Evolutionary conservation across 2,113 vertebrate species (phyloP).

Genomic region (Pseudois nayaur): DNA sequence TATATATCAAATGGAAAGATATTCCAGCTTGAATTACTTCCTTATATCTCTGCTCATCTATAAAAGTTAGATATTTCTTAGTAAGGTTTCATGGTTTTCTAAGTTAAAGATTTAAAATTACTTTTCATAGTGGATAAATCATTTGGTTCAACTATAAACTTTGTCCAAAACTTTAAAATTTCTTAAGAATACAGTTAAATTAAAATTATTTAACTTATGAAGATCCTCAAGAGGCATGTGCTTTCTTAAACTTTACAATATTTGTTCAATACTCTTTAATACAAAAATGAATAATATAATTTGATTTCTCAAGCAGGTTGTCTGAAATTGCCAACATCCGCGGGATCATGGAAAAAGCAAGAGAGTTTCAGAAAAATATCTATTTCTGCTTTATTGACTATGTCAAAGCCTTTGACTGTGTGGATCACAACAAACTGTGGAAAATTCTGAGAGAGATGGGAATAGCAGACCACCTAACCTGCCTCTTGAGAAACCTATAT

Average conservation of each 20-base stretch:
- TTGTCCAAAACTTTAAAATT: neutral
- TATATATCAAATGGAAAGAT: neutral
- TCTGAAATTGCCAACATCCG: neutral
- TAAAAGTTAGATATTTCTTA: neutral
- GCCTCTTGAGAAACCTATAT: no score
- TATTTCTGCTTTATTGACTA: no score
- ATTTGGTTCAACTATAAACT: neutral
- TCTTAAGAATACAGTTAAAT: neutral
- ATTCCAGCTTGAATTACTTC: neutral
- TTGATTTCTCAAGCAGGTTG: neutral
- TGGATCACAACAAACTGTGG: no score
- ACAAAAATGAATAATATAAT: neutral
- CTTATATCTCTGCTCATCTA: neutral
- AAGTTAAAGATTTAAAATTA: neutral
- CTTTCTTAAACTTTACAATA: neutral
- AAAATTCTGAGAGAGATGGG: no score
- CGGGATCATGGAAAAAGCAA: no score
- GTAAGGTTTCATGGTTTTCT: neutral
- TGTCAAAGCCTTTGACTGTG: no score
- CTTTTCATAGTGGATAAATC: neutral
- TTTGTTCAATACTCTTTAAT: neutral
- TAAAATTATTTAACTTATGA: neutral
- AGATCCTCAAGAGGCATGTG: neutral
- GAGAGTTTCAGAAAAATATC: no score
- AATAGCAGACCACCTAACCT: no score